Conservation (phyloP, 53 echinoderm and acorn worm genomes). For the Henricia sp. region DNA sequence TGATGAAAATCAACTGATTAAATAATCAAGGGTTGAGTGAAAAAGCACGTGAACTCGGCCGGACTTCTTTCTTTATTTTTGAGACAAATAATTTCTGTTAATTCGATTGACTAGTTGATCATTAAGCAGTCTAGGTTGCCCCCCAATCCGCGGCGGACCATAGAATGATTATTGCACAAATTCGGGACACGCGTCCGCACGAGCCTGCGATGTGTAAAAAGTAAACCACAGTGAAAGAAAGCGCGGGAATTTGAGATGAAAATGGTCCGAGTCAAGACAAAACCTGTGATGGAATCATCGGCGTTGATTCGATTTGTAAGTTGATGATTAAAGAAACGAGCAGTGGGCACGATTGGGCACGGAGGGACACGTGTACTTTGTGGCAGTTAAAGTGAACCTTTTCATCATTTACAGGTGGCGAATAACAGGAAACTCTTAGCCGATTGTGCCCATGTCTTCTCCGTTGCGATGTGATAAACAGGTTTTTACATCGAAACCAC, state of each 20-base stretch:
- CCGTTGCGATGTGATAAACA: too few relatives aligned
- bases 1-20: constrained; percentile 52
- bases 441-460: too few relatives aligned
- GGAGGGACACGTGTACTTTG: constrained; percentile 39
- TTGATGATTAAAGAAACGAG: constrained; percentile 56
- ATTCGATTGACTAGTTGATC: constrained; percentile 57
- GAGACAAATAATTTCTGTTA: constrained; percentile 50
- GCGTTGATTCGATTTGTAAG: constrained; percentile 44
- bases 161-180: constrained; percentile 41
- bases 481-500: too few relatives aligned
- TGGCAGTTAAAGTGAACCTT: constrained; percentile 22
- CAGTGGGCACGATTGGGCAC: background rate
- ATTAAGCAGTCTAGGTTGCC: constrained; percentile 28
- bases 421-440: constrained; percentile 25
- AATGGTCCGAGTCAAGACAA: constrained; percentile 7
- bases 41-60: constrained; percentile 48
- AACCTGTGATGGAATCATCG: constrained; percentile 25
- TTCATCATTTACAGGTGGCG: constrained; percentile 18
- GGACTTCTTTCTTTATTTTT: constrained; percentile 36
- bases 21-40: constrained; percentile 44
- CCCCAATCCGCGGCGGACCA: background rate
- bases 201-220: constrained; percentile 14
- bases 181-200: constrained; percentile 34
- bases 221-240: constrained; percentile 12
- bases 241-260: background rate